Evolutionary conservation across 2,888 invertebrate genomes (phyloP), one percentile per base, ranked within the genome.

Genomic region (Aporophyla lueneburgensis): DNA sequence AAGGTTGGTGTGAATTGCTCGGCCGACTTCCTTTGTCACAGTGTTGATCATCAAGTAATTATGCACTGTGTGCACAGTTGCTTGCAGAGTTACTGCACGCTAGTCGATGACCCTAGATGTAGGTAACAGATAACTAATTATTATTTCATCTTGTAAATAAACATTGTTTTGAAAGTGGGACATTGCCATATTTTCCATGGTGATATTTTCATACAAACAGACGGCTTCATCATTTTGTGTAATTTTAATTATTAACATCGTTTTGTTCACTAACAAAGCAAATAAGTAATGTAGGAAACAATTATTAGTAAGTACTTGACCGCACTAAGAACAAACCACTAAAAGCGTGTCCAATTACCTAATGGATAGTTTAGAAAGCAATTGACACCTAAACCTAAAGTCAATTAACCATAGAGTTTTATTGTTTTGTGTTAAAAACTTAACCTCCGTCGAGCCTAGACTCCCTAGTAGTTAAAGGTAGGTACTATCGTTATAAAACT

Each of bases 71-170:
- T 74, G 66, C 59, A 74, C 78, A 81, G 69, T 70, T 65, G 81
- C 51, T 51, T 63, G 70, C 53, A n/a, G n/a, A 49, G 54, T 21
- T 54, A 56, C 65, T 71, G 84, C 87, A 85, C 86, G 88, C 81
- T 84, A 87, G 84, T 84, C 84, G 84, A 83, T 89, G 87, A 87
- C 88, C 86, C 81, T 74, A 76, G 76, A 71, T 79, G 58, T 78
- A 33, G 33, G 33, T 33, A 83, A 76, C 27, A 76, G 65, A 81
- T 85, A 80, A 40, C 21, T 61, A 12, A 62, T 62, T 53, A 71
- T 66, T 74, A 76, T 74, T 71, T 67, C n/a, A 78, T 63, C 49
- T 71, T 65, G 21, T 46, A 33, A 71, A 70, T 70, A 49, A 78
- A 65, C 68, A 72, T n/a, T n/a, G 33, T 53, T 27, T 16, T 69